Evolutionary conservation across 2,797 vertebrate genomes (phyloP).

Genomic region (Champsocephalus esox): DNA sequence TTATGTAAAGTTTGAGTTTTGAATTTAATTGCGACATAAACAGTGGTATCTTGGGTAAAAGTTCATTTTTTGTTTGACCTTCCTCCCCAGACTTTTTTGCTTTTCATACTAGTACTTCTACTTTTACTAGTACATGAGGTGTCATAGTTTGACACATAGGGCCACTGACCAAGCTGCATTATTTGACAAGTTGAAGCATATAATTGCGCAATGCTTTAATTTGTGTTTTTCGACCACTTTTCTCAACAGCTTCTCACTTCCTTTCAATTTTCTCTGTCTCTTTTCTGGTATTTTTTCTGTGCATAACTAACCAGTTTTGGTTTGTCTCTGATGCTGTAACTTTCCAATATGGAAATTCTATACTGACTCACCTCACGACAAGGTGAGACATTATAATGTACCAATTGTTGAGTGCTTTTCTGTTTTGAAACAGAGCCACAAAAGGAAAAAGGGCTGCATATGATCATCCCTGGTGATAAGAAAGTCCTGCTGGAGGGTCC

Average conservation of each 20-base stretch:
- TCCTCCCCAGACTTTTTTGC: too few species aligned
- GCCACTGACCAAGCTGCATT: too few species aligned
- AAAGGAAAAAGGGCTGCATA: constrained; percentile 92
- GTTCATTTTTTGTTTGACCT: too few species aligned
- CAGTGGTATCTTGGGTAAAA: too few species aligned
- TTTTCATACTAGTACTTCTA: too few species aligned
- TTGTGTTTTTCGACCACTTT: neutral
- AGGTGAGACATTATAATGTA: constrained; percentile 21
- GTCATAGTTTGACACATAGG: too few species aligned
- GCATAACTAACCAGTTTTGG: constrained; percentile 58
- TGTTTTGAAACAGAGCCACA: constrained; percentile 87
- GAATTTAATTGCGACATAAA: too few species aligned
- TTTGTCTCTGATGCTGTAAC: constrained; percentile 23
- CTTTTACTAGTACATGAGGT: too few species aligned
- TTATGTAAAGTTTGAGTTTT: too few species aligned
- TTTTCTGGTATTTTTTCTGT: constrained; percentile 41
- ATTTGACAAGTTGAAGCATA: too few species aligned
- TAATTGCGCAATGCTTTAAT: neutral
- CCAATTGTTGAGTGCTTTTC: constrained; percentile 55
- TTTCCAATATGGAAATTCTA: constrained; percentile 9
- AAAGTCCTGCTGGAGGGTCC: constrained; percentile 94
- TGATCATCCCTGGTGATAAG: constrained; percentile 95
- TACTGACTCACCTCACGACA: constrained; percentile 1
- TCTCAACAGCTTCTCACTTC: constrained; percentile 36
- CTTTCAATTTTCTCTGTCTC: constrained; percentile 39